These are phyloP conservation scores for Seriola quinqueradiata DNA, from an alignment of 2,113 vertebrate species.

Conservation along the genomic window DNA sequence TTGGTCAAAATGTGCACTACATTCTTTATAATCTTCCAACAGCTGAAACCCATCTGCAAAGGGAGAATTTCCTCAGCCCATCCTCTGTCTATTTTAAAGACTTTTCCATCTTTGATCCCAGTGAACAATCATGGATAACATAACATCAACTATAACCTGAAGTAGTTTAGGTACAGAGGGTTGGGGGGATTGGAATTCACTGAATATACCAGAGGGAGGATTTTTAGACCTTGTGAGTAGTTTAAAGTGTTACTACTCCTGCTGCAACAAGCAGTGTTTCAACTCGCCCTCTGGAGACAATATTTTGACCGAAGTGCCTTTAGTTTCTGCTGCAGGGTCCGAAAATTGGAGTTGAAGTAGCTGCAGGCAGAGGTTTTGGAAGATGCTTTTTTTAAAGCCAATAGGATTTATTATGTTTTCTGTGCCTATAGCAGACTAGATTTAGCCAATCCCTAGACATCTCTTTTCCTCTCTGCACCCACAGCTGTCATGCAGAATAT, in stretches of 20 bases:
- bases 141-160: conserved; percentile 12
- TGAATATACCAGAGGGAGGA: conserved; percentile 48
- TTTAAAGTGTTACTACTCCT: conserved; percentile 25
- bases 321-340: conserved; percentile 38
- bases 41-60: not conserved
- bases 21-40: not conserved
- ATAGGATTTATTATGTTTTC: conserved; percentile 69
- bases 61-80: not conserved
- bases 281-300: conserved; percentile 61
- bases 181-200: not conserved
- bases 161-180: conserved; percentile 18
- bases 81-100: not conserved
- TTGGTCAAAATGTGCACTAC: not conserved
- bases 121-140: not conserved
- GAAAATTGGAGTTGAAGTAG: conserved; percentile 72
- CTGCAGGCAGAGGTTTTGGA: conserved; percentile 66
- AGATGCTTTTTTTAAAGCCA: conserved; percentile 64
- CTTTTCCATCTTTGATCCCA: not conserved
- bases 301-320: conserved; percentile 57
- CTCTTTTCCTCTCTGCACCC: conserved; percentile 48
- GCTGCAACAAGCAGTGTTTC: conserved; percentile 47
- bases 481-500: conserved; percentile 71
- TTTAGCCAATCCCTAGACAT: conserved; percentile 72
- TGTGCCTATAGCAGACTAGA: conserved; percentile 65
- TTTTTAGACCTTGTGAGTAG: conserved; percentile 45